Evolutionary conservation across 2,113 vertebrate genomes (phyloP), one percentile per base, ranked within the genome.

Genomic region (Hiodon tergisus): DNA sequence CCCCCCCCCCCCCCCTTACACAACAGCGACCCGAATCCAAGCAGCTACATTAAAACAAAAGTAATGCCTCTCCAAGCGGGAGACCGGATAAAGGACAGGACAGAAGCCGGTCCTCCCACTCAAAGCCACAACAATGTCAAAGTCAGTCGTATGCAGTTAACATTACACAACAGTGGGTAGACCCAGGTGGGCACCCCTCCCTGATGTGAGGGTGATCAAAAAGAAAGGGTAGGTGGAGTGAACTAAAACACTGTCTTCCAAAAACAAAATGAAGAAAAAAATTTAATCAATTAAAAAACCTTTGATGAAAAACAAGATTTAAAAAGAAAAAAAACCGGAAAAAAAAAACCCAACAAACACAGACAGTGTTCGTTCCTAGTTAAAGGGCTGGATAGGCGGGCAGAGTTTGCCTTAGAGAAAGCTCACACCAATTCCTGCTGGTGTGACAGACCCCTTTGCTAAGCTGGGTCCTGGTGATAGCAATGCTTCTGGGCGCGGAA

Each of bases 341-440:
- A 81, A 52, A 52, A 77, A 75, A 74, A 47, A 51, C 62, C 77
- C 79, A 86, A 83, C 81, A 87, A 91, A 88, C 82, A 85, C 87
- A 90, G 87, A 90, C 85, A 11, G 76, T 90, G 90, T 92, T 83
- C 83, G 84, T 88, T 91, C 86, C 84, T 89, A 88, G 79, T 88
- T 87, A 88, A 84, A 87, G 77, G 84, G 87, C 82, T 86, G 89
- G 87, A 86, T 78, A 85, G 85, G 84, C 78, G 86, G 84, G 87
- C 84, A 77, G 84, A 81, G 82, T 85, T 85, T 81, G 84, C 83
- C 82, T 81, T 4, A 78, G 79, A 85, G 83, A 86, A 88, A 48
- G 79, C 83, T 83, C 82, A 86, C 89, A 83, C 88, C 88, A 89
- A 83, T 89, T 87, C 87, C 90, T 84, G 89, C 87, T 89, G 88